Evolutionary conservation across 1,140 invertebrate genomes (phyloP), one percentile per base, ranked within the genome.

Genomic region (Zaprionus inermis): DNA sequence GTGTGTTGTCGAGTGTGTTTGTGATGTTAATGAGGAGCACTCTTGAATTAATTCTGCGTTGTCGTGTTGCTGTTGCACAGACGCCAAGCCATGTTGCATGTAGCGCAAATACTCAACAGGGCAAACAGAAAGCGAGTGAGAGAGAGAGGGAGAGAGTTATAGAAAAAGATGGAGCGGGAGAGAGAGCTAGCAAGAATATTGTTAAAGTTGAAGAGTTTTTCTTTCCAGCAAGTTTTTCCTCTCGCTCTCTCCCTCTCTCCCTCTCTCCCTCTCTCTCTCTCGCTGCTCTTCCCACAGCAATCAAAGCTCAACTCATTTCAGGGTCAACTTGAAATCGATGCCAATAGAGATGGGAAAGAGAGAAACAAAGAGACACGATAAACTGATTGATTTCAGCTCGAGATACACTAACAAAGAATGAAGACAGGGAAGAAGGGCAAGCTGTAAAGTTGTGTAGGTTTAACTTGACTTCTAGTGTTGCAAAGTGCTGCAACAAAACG

Each of bases 1-100:
- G 24, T 28, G 24, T 28, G 24, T 28, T 28, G 3, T 3, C 14
- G 9, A 38, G 14, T 63, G 20, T 72, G 55, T 72, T 64, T 72
- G 64, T 69, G 71, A 61, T 73, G 71, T 73, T 73, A 73, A 73
- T 73, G 71, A 73, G 71, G 38, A 61, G 71, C 57, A 69, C 65
- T 73, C 71, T 73, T 73, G 71, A 73, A 73, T 73, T 69, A 73
- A 73, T 73, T 60, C 64, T 54, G 44, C 63, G 18, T 49, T 57
- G 52, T 49, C n/a, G n/a, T 71, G 58, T 38, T 65, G 61, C 71
- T 59, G 63, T 59, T 73, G 71, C 60, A 73, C 30, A 67, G 63
- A 54, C 51, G 36, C 63, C 54, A 65, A 41, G 51, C 71, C 64
- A 69, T 69, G 71, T 61, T 61, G 70, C 70, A 72, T 72, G 70